Evolutionary conservation across 2,113 vertebrate species (phyloP), one percentile per base, ranked within the genome.

Genomic region (Percopsis transmontana): DNA sequence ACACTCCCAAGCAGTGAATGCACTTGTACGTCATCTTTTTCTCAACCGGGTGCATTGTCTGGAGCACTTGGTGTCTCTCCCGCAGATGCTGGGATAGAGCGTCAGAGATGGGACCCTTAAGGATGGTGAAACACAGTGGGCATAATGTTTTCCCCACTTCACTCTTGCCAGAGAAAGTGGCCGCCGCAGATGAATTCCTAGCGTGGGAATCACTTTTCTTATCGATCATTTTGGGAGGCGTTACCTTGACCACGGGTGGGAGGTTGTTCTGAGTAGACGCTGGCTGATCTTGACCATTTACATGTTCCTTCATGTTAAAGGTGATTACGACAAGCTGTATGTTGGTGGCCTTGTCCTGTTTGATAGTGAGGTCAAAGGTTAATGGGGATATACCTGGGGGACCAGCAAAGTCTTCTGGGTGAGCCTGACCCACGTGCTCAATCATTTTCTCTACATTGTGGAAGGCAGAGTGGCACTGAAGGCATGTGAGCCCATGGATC

Each of bases 21-120:
- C 97, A 99, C 77, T 98, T 99, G 91, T 98, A 99, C 0, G 97
- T 98, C 59, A 98, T 92, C 88, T 97, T 98, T 67, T 98, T 98
- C 87, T 99, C 97, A 53, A 99, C 97, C 0, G 97, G 97, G 80
- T 99, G 97, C 85, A 98, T 94, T 0, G 96, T 99, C 83, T 98
- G 96, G 70, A 99, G 96, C 13, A 98, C 97, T 55, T 99, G 97
- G 85, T 99, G 97, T 41, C 95, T 90, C 85, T 98, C 95, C 58
- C 95, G 92, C 38, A 99, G 90, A 76, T 99, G 97, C 80, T 95
- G 93, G 6, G 96, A 92, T 76, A 99, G 91, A 5, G 96, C 94
- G 5, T 98, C 94, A 0, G 96, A 94, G 71, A 97, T 95, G 23
- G 97, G 95, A 48, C 96, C 97, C 92, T 98, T 98, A 0, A 99